These are phyloP conservation scores for Epizoanthus rinbou DNA, from an alignment of 92 coral and sea anemone species.

Conservation along the genomic window DNA sequence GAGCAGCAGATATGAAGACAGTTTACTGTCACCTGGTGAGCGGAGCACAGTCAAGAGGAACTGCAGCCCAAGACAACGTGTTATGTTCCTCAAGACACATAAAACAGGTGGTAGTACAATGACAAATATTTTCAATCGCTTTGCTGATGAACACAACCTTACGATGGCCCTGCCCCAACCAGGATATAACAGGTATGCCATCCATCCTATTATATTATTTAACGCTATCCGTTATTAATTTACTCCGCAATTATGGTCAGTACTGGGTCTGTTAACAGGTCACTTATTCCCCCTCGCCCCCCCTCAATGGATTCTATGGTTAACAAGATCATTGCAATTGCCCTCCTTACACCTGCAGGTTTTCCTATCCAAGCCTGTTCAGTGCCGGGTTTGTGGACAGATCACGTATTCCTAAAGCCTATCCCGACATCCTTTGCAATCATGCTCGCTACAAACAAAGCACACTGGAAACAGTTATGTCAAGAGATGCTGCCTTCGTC, in stretches of 20 bases:
- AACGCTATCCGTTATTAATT: too few relatives aligned
- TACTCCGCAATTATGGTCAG: too few relatives aligned
- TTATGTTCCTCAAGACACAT: conserved; percentile 91
- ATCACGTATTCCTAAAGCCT: conserved; percentile 23
- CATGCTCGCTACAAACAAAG: conserved; percentile 86
- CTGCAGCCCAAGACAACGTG: conserved; percentile 74
- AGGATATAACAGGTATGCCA: conserved; percentile 51
- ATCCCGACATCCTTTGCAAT: conserved; percentile 85
- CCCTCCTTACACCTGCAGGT: neutral
- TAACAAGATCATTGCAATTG: too few relatives aligned
- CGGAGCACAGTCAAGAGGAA: neutral
- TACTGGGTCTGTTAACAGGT: too few relatives aligned
- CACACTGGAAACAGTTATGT: conserved; percentile 76
- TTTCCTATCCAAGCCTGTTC: conserved; percentile 23
- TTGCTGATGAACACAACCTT: conserved; percentile 75
- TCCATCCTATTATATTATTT: too few relatives aligned
- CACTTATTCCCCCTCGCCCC: too few relatives aligned
- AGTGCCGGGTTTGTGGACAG: conserved; percentile 6
- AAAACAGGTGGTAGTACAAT: conserved; percentile 91
- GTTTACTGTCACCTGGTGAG: too few relatives aligned
- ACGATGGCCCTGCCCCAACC: conserved; percentile 75
- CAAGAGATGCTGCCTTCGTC: conserved; percentile 79
- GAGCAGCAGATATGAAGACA: too few relatives aligned
- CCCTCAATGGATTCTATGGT: too few relatives aligned
- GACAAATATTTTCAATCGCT: conserved; percentile 85